phyloP scores from a whole-genome alignment of 2,888 invertebrate species.

The Tachystola acroxantha region DNA sequence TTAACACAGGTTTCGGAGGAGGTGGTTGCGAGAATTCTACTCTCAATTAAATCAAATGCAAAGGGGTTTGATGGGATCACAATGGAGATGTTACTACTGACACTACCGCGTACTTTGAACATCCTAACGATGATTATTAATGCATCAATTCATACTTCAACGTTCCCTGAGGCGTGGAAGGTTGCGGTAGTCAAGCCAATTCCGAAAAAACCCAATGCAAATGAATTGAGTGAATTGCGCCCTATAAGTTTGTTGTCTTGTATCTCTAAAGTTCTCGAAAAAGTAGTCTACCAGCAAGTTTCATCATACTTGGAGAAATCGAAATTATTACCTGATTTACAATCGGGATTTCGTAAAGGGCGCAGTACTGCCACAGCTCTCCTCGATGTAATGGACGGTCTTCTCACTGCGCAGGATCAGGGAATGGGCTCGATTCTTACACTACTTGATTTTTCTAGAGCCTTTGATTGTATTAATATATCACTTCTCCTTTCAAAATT shows the following conservation, averaged over 20 bases:
- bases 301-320: slow-evolving; percentile 14
- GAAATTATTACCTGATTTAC: slow-evolving; percentile 18
- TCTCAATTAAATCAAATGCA: slow-evolving; percentile 10
- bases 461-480: slow-evolving; percentile 26
- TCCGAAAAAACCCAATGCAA: slow-evolving; percentile 10
- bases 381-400: slow-evolving; percentile 20
- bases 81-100: slow-evolving; percentile 11
- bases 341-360: slow-evolving; percentile 24
- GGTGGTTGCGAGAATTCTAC: slow-evolving; percentile 4
- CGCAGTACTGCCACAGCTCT: slow-evolving; percentile 25
- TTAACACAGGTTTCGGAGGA: not conserved
- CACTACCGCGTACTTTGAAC: slow-evolving; percentile 5
- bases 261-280: slow-evolving; percentile 15
- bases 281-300: slow-evolving; percentile 17
- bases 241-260: slow-evolving; percentile 13
- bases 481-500: slow-evolving; percentile 17
- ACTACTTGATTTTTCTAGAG: slow-evolving; percentile 27
- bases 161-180: slow-evolving; percentile 22
- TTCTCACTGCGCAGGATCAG: slow-evolving; percentile 19
- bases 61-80: slow-evolving; percentile 10
- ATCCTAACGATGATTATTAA: slow-evolving; percentile 13
- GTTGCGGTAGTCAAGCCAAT: slow-evolving; percentile 11
- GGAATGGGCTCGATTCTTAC: slow-evolving; percentile 17
- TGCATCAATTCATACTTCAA: slow-evolving; percentile 4
- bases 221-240: slow-evolving; percentile 8